Evolutionary conservation across 30 jellyfish, hydroid and myxozoan genomes (phyloP).

Genomic region (Aurelia aurita): DNA sequence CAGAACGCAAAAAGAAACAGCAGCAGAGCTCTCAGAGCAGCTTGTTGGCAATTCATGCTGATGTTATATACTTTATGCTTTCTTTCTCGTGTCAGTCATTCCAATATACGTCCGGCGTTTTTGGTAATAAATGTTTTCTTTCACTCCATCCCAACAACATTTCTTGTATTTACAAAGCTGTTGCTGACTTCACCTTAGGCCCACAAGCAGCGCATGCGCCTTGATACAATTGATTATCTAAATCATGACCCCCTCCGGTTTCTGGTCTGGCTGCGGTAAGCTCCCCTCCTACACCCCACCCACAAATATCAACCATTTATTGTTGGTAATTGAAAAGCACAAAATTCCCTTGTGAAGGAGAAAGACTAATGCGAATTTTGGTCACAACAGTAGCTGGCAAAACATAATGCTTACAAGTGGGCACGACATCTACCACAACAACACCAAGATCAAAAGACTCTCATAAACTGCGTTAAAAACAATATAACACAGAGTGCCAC

Average conservation of each 20-base stretch:
- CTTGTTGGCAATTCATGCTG: no score
- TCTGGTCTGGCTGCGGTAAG: not conserved
- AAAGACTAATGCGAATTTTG: no score
- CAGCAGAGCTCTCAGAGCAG: not conserved
- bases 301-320: not conserved
- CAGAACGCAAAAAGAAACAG: slow-evolving; percentile 1
- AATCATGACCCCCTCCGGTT: slow-evolving; percentile 4
- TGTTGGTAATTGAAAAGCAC: no score
- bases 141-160: not conserved
- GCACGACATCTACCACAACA: no score
- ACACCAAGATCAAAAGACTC: no score
- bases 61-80: no score
- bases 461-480: no score
- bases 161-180: slow-evolving; percentile 44
- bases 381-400: no score
- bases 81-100: not conserved
- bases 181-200: slow-evolving; percentile 53
- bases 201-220: slow-evolving; percentile 43
- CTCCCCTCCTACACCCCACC: not conserved
- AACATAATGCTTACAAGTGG: no score
- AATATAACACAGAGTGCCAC: no score
- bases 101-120: slow-evolving; percentile 13
- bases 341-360: no score
- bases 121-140: slow-evolving; percentile 2
- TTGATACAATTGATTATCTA: not conserved